phyloP scores from a whole-genome alignment of 2,797 vertebrate genomes.

The Loris lydekkerianus region DNA sequence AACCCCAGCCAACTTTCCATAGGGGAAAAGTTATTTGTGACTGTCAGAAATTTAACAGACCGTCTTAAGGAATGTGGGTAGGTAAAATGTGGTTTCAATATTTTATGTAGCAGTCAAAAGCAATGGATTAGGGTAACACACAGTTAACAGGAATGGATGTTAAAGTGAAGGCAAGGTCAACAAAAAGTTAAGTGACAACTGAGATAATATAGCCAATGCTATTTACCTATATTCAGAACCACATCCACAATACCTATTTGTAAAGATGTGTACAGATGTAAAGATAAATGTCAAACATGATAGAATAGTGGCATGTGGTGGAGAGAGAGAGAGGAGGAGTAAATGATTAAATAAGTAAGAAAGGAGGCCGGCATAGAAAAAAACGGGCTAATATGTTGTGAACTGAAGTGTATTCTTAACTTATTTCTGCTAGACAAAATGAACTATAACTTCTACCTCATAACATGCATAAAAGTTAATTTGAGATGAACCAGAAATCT shows the following conservation, averaged over 20 bases:
- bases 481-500: neutral
- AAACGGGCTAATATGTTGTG: neutral
- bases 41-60: neutral
- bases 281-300: neutral
- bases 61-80: neutral
- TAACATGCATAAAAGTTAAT: neutral
- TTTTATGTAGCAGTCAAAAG: neutral
- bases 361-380: neutral
- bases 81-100: neutral
- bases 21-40: neutral
- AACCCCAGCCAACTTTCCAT: neutral
- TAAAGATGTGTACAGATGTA: neutral
- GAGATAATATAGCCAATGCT: neutral
- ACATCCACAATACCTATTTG: accelerated
- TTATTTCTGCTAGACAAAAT: neutral
- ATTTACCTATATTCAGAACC: neutral
- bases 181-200: neutral
- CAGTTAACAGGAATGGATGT: neutral
- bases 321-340: neutral
- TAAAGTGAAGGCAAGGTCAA: neutral
- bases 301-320: neutral
- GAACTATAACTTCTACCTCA: neutral
- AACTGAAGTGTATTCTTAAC: neutral
- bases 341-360: neutral
- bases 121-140: neutral